phyloP scores from a whole-genome alignment of 2,888 invertebrate genomes.

The Drosophila pseudotakahashii region DNA sequence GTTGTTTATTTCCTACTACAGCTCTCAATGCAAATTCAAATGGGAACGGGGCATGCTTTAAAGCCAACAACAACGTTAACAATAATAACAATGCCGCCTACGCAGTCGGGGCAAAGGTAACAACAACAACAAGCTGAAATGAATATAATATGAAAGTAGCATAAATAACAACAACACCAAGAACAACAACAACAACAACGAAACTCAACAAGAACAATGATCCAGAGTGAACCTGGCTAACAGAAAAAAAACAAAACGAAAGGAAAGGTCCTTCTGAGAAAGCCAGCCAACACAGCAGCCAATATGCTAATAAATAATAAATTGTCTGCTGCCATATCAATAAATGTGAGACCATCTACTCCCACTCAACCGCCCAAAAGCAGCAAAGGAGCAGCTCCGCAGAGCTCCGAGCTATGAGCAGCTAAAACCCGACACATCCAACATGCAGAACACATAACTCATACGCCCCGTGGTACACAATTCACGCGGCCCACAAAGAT shows the following conservation, averaged over 20 bases:
- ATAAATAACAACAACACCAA: slow-evolving; percentile 63
- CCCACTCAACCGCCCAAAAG: not conserved
- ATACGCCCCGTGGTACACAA: slow-evolving; percentile 30
- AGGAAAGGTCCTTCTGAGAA: slow-evolving; percentile 25
- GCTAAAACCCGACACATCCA: not conserved
- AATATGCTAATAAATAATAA: slow-evolving; percentile 78
- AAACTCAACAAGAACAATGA: slow-evolving; percentile 43
- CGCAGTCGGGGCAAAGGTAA: slow-evolving; percentile 52
- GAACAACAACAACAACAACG: slow-evolving; percentile 44
- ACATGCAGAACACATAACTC: slow-evolving; percentile 35
- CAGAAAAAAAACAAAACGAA: not conserved
- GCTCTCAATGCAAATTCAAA: slow-evolving; percentile 75
- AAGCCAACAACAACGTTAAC: slow-evolving; percentile 51
- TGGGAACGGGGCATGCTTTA: slow-evolving; percentile 67
- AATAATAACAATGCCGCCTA: slow-evolving; percentile 53
- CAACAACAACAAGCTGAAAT: slow-evolving; percentile 59
- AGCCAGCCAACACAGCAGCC: slow-evolving; percentile 40
- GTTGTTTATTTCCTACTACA: slow-evolving; percentile 36
- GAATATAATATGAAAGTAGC: slow-evolving; percentile 75
- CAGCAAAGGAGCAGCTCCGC: not conserved
- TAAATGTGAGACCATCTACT: slow-evolving; percentile 54
- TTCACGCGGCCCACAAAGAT: slow-evolving; percentile 21
- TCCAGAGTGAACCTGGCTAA: slow-evolving; percentile 5
- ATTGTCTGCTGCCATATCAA: slow-evolving; percentile 73
- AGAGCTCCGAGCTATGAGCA: not conserved